A percentile compares a stretch with the other conserved stretches of the same genome.
phyloP scores from a whole-genome alignment of 1,140 invertebrate genomes.

The Cydia amplana region DNA sequence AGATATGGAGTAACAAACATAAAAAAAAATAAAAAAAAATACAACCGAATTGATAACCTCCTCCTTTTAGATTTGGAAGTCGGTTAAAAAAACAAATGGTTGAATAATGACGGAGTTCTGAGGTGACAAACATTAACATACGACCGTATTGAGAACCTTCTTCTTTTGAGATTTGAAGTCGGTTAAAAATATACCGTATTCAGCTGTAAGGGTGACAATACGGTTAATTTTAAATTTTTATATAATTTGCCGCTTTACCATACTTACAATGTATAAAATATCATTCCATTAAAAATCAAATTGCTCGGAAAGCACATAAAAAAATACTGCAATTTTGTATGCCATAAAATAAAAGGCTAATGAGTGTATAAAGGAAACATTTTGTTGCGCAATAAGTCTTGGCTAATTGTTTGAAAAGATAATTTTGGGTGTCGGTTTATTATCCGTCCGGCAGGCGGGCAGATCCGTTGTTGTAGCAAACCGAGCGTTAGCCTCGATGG shows the following conservation, averaged over 20 bases:
- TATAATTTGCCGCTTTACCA: background rate
- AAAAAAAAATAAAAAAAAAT: no score
- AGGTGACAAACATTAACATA: no score
- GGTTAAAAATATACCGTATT: no score
- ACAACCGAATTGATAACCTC: no score
- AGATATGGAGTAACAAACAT: no score
- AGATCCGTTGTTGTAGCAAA: background rate
- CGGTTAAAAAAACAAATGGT: no score
- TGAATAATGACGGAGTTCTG: no score
- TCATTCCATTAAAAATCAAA: conserved; percentile 12
- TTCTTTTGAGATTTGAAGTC: no score
- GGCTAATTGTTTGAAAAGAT: conserved; percentile 70
- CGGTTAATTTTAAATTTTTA: no score
- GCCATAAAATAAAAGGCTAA: conserved; percentile 39
- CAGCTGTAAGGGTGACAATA: no score
- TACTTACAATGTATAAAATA: background rate
- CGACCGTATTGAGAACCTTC: no score
- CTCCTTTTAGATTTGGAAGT: no score
- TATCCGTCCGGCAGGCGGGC: conserved; percentile 53
- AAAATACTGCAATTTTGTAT: conserved; percentile 18
- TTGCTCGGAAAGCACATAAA: background rate
- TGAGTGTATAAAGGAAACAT: conserved; percentile 42
- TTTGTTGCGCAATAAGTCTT: conserved; percentile 57
- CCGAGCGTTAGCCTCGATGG: conserved; percentile 51
- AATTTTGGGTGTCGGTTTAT: conserved; percentile 66